These are phyloP conservation scores for Panthera tigris DNA, from an alignment of 2,113 vertebrate species.

Conservation along the genomic window DNA sequence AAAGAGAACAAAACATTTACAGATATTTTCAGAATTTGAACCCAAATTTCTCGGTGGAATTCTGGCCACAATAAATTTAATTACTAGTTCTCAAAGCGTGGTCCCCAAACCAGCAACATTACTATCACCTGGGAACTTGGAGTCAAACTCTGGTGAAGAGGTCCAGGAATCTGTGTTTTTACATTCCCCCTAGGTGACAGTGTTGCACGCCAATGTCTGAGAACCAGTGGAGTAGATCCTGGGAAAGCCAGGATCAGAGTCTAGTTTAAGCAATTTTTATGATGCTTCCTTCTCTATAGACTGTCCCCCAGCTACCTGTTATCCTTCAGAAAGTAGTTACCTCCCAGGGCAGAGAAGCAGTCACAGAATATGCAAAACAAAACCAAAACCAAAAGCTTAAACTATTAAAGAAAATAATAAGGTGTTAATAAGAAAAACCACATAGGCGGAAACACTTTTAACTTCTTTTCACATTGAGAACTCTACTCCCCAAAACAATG, in stretches of 20 bases:
- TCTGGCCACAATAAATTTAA: neutral
- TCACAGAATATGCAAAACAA: neutral
- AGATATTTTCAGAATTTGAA: neutral
- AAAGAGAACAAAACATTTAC: neutral
- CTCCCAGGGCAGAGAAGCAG: neutral
- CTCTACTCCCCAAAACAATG: neutral
- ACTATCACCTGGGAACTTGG: neutral
- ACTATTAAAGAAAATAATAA: neutral
- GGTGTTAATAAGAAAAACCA: neutral
- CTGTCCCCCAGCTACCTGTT: neutral
- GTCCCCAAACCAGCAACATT: neutral
- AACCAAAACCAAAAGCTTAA: neutral
- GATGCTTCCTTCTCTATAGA: neutral
- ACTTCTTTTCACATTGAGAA: neutral
- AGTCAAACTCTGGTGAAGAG: neutral
- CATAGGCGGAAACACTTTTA: neutral
- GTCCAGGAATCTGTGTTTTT: neutral
- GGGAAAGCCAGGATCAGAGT: neutral
- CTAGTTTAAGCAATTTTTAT: neutral
- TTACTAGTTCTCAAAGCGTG: neutral
- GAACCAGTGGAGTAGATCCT: neutral
- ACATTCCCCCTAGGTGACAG: neutral
- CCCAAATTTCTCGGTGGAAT: neutral
- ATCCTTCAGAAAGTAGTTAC: neutral
- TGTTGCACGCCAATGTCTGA: neutral